Evolutionary conservation across 2,113 vertebrate species (phyloP), one percentile per base, ranked within the genome.

Genomic region (Pholis gunnellus): DNA sequence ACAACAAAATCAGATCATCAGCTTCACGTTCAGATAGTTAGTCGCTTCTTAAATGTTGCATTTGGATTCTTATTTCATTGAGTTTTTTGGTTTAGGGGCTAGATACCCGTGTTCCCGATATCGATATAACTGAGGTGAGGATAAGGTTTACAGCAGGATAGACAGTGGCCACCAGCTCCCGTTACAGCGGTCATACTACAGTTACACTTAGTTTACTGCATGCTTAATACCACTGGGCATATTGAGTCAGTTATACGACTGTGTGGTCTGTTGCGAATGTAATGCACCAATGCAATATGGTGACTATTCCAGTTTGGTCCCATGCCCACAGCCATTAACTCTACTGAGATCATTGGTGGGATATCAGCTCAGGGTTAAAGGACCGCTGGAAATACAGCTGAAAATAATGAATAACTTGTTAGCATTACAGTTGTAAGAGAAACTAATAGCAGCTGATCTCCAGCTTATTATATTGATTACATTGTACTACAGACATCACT

Each of bases 1-100:
- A 94, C 15, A 90, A 81, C 1, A 20, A 83, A 77, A 80, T 81
- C 6, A 44, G 36, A 67, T 46, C n/a, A 52, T 59, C 7, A 68
- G 25, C 22, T 31, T n/a, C 10, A 31, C 38, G 40, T 36, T 42
- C n/a, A 72, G 29, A 42, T 9, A 14, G 18, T 13, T 2, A 68
- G 29, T 13, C 5, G 3, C 3, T 25, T 52, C 5, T 34, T 61
- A 36, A 34, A 42, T 46, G 15, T n/a, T 2, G 17, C n/a, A 29
- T 44, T 31, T 48, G 13, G 22, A 31, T 31, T 48, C 2, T 75
- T 44, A 25, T 52, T 73, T 48, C 4, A 4, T 48, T 68, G 15
- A 48, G 22, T 3, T 1, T 1, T 31, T 9, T 44, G 22, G 11
- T 25, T 67, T 25, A 46, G 11, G 1, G 44, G 4, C 38, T 27